Conservation (phyloP, 1,140 invertebrate genomes). For the Cheumatopsyche charites region DNA sequence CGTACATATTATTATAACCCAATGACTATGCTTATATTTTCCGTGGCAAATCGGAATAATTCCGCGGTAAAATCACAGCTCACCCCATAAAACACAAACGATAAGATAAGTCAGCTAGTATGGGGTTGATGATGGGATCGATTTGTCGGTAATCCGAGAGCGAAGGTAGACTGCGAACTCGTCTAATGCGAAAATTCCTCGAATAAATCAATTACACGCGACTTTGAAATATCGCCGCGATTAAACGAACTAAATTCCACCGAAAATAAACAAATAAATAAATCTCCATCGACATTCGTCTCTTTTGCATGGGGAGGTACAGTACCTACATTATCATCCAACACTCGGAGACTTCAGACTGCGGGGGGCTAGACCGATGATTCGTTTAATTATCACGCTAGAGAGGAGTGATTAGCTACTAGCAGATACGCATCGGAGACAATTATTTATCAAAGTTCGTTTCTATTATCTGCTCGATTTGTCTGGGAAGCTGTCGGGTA, state of each 20-base stretch:
- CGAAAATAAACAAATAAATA: conserved; percentile 44
- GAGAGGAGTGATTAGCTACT: conserved; percentile 44
- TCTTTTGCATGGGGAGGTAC: background rate
- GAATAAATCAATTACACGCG: conserved; percentile 48
- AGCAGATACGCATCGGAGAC: conserved; percentile 33
- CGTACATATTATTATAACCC: too few species aligned
- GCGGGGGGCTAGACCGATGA: conserved; percentile 46
- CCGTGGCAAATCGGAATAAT: too few species aligned
- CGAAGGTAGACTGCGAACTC: conserved; percentile 19
- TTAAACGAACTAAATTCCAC: conserved; percentile 48
- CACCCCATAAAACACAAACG: too few species aligned
- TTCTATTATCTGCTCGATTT: conserved; percentile 49
- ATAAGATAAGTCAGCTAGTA: too few species aligned
- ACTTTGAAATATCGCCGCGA: conserved; percentile 48
- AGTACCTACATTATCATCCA: background rate
- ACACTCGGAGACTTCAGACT: conserved; percentile 1
- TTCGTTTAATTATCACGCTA: conserved; percentile 49
- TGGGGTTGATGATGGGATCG: background rate
- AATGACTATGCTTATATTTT: too few species aligned
- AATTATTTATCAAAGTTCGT: conserved; percentile 49
- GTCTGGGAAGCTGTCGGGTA: conserved; percentile 30
- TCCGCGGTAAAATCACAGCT: too few species aligned
- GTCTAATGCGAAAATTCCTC: conserved; percentile 48
- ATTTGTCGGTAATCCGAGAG: conserved; percentile 18
- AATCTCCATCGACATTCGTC: conserved; percentile 47